Percentiles rank a stretch among this genome's conserved stretches.
Evolutionary conservation across 1,140 invertebrate genomes (phyloP).

Genomic region (Micrasema longulum): DNA sequence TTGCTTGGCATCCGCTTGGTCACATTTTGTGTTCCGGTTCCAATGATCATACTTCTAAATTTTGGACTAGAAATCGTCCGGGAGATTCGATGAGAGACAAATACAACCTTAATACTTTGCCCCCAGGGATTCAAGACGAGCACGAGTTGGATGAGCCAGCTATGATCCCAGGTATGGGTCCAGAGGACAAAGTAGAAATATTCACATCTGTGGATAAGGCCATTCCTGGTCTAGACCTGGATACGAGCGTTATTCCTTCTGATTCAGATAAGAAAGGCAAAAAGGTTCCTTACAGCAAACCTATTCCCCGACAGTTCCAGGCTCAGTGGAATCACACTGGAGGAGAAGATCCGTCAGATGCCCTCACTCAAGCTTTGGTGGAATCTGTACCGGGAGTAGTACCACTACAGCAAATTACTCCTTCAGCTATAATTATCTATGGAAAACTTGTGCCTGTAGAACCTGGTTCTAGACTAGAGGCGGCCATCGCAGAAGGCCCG

Average conservation of each 20-base stretch:
- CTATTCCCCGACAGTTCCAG: constrained; percentile 95
- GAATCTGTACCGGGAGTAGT: constrained; percentile 79
- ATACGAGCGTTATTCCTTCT: constrained; percentile 71
- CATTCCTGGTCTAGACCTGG: constrained; percentile 91
- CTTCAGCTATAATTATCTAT: constrained; percentile 83
- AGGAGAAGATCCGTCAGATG: constrained; percentile 74
- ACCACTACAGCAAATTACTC: constrained; percentile 77
- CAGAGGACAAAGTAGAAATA: constrained; percentile 88
- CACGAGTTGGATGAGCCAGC: constrained; percentile 78
- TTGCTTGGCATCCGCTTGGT: constrained; percentile 99
- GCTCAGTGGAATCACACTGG: constrained; percentile 90
- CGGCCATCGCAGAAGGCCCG: constrained; percentile 79
- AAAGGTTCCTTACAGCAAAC: constrained; percentile 93
- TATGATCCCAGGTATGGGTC: constrained; percentile 94
- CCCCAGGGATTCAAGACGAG: constrained; percentile 73
- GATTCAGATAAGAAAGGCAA: constrained; percentile 81
- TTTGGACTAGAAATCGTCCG: constrained; percentile 98
- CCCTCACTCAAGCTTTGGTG: constrained; percentile 74
- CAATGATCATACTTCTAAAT: constrained; percentile 98
- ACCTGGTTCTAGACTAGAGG: constrained; percentile 78
- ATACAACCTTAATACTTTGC: constrained; percentile 94
- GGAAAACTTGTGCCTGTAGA: constrained; percentile 83
- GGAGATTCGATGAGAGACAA: constrained; percentile 98
- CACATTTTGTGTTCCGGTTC: constrained; percentile 98
- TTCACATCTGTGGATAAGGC: constrained; percentile 70